A percentile compares a stretch with the other conserved stretches of the same genome.
These are phyloP conservation scores for Eciton burchellii DNA, from an alignment of 1,140 invertebrate genomes.

Conservation along the genomic window DNA sequence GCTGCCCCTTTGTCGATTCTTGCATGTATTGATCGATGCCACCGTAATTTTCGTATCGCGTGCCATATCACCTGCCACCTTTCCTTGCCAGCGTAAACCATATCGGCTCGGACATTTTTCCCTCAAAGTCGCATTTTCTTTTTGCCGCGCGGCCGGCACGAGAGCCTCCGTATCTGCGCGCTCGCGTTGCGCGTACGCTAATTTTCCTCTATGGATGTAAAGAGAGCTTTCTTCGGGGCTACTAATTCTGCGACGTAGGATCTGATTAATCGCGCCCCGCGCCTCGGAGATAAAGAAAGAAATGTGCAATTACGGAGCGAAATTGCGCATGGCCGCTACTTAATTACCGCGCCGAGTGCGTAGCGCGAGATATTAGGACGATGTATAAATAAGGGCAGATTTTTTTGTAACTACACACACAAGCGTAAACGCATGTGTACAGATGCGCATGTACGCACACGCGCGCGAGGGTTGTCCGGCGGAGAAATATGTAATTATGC, in stretches of 20 bases:
- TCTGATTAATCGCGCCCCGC: conserved; percentile 42
- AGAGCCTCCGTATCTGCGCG: conserved; percentile 18
- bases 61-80: conserved; percentile 72
- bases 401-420: not conserved
- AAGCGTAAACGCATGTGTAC: too few species aligned
- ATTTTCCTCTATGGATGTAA: conserved; percentile 40
- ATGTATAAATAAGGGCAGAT: not conserved
- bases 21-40: conserved; percentile 72
- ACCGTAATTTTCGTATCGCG: conserved; percentile 75
- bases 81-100: conserved; percentile 66
- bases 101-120: conserved; percentile 68
- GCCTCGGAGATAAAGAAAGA: conserved; percentile 47
- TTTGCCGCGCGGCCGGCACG: conserved; percentile 34
- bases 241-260: conserved; percentile 37
- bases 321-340: conserved; percentile 34
- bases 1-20: conserved; percentile 70
- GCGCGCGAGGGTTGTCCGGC: not conserved
- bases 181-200: conserved; percentile 36
- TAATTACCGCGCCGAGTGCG: conserved; percentile 29
- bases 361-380: conserved; percentile 13
- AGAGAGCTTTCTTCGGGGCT: not conserved
- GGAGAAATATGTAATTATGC: not conserved
- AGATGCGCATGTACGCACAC: too few species aligned
- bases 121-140: conserved; percentile 62
- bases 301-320: conserved; percentile 35